Base-by-base conservation (phyloP, 1,140 invertebrate species). In the Zaprionus inermis region DNA sequence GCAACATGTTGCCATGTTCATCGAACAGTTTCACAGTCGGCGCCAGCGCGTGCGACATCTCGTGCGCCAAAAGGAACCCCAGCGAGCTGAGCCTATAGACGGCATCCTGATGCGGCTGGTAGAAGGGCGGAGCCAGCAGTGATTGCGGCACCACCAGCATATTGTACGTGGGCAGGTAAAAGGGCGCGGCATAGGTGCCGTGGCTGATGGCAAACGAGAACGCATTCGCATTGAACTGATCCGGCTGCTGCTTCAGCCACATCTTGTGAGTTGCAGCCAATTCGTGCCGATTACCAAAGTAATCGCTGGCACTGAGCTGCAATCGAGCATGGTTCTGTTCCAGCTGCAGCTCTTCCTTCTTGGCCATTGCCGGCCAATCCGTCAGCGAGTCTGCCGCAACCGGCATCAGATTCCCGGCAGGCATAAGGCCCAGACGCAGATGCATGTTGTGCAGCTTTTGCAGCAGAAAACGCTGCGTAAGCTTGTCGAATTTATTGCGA, bases 41-140 rank as follows among this genome's bases (percentile, higher is more conserved):
- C 4, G 52, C 22, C 12, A 88, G 83, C 30, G 76, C 76, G 7
- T 86, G 83, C 5, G 69, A 69, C 6, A 86, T 54, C 57, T 86
- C 83, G 54, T 86, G 83, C 0, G 66, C 76, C 2, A 86, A 63
- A 11, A 86, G 56, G 12, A 78, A 89, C 10, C 84, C 84, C n/a
- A 86, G 44, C 0, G 52, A 49, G n/a, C 83, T 83, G 14, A 66
- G 72, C 14, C 57, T 63, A 5, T 69, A 41, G 4, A 83, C 3
- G 0, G 46, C 20, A 0, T 24, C 24, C 54, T 88, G 83, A 3
- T 52, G 9, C 0, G 44, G 20, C 0, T 51, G 7, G 34, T 70
- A 86, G 5, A 83, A 52, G 9, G 80, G 66, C 2, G 51, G 14
- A 0, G 38, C 56, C 1, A 88, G 60, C 24, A 88, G 59, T 0